These are phyloP conservation scores for Balaeniceps rex DNA, from an alignment of 2,113 vertebrate genomes.

Conservation along the genomic window DNA sequence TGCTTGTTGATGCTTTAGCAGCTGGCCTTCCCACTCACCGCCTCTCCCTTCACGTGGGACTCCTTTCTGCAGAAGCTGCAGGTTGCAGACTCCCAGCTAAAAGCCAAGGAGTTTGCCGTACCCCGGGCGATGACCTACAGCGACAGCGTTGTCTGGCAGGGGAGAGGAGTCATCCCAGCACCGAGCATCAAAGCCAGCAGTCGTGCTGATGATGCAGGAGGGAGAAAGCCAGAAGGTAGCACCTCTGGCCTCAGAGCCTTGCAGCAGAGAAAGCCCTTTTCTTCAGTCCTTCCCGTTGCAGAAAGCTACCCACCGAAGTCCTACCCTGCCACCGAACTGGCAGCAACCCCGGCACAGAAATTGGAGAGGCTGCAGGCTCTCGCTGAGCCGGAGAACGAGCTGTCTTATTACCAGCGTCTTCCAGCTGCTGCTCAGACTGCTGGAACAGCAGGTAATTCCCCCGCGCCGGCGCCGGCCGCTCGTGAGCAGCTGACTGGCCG, in stretches of 20 bases:
- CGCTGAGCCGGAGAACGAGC: background rate
- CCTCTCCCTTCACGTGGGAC: background rate
- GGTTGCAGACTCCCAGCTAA: constrained; percentile 5
- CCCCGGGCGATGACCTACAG: background rate
- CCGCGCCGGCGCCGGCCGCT: background rate
- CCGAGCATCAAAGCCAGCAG: background rate
- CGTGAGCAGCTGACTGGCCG: rapidly evolving
- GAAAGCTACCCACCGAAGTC: background rate
- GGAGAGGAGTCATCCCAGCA: background rate
- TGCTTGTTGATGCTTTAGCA: background rate
- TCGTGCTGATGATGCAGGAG: background rate
- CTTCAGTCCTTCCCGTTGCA: background rate
- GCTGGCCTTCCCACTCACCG: background rate
- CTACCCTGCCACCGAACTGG: background rate
- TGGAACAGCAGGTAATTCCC: background rate
- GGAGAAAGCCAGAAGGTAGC: background rate
- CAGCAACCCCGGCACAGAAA: background rate
- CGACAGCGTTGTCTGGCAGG: rapidly evolving
- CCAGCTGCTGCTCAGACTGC: background rate
- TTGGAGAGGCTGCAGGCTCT: background rate
- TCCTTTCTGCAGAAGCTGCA: constrained; percentile 51
- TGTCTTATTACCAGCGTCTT: background rate
- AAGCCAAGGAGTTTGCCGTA: constrained; percentile 29
- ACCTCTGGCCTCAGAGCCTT: background rate
- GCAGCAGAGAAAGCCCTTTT: background rate